Base-by-base conservation (phyloP, 1,140 invertebrate species). In the Drosophila sulfurigaster region DNA sequence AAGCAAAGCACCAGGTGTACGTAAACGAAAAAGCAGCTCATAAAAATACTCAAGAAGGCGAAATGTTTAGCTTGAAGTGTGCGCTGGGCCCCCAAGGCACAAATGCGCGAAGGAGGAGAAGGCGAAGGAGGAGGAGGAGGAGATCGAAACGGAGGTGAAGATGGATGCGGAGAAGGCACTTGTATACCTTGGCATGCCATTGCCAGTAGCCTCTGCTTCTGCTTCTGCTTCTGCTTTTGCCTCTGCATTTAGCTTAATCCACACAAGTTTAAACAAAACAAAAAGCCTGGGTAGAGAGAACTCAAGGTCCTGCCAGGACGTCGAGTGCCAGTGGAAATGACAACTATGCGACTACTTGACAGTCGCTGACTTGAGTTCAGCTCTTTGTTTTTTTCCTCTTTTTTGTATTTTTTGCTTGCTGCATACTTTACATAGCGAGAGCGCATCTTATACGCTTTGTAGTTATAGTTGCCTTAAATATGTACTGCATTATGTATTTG, bases 231-330 rank as follows among this genome's bases (percentile, higher is more conserved):
- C 11, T 5, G 49, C 16, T 13, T 65, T 67, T 82, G 57, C 30
- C 16, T 65, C 71, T 79, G 82, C 82, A 87, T 86, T 86, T 88
- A 79, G 82, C 83, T 82, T 86, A 88, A 82, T 82, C 83, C 82
- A 77, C 72, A 25, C 71, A 79, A 87, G 82, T 79, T 77, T 71
- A 46, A 77, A 73, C 83, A 74, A 74, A 87, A 86, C 82, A 86
- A 86, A 86, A 86, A 48, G 62, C 52, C 64, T 56, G 67, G 68
- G 51, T 71, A 79, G 20, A 25, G 20, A 25, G 52, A 70, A 72
- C 79, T 68, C 65, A 72, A 76, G 75, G 73, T 64, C 60, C 82
- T 86, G 70, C 63, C 75, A 66, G 62, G 68, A 56, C 69, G 76
- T 67, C 69, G 68, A 85, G 82, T 82, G 82, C 68, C 74, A 82